These are phyloP conservation scores for Clanis bilineata DNA, from an alignment of 2,888 invertebrate species.

Conservation along the genomic window DNA sequence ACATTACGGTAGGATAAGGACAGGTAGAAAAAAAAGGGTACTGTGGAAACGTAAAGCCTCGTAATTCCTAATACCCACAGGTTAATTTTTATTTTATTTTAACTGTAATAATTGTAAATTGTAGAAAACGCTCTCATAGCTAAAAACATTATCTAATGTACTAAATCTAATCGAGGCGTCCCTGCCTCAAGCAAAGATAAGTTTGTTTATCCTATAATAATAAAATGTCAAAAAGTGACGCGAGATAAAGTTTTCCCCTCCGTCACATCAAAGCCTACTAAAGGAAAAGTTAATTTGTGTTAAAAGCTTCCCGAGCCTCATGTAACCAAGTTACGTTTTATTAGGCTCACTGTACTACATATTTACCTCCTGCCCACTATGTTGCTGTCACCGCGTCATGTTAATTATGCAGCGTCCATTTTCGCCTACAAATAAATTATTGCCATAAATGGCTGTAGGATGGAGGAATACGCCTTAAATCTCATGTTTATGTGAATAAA, in stretches of 20 bases:
- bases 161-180: no score
- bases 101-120: no score
- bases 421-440: conserved; percentile 16
- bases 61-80: no score
- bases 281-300: conserved; percentile 29
- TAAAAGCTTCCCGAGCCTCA: conserved; percentile 29
- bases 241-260: conserved; percentile 5
- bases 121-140: no score
- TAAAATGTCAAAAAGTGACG: conserved; percentile 13
- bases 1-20: no score
- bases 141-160: no score
- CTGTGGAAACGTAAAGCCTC: no score
- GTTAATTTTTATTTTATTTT: no score
- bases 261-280: conserved; percentile 17
- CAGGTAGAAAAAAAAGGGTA: no score
- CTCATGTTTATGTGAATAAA: background rate
- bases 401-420: conserved; percentile 17
- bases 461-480: background rate
- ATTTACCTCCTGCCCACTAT: conserved; percentile 11
- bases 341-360: conserved; percentile 6
- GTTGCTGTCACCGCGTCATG: background rate
- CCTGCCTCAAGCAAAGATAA: no score
- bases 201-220: no score
- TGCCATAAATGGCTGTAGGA: background rate
- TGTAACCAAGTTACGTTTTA: conserved; percentile 23